A percentile compares a stretch with the other conserved stretches of the same genome.
phyloP scores from a whole-genome alignment of 1,140 invertebrate species.

The Tetramorium simillimum region DNA sequence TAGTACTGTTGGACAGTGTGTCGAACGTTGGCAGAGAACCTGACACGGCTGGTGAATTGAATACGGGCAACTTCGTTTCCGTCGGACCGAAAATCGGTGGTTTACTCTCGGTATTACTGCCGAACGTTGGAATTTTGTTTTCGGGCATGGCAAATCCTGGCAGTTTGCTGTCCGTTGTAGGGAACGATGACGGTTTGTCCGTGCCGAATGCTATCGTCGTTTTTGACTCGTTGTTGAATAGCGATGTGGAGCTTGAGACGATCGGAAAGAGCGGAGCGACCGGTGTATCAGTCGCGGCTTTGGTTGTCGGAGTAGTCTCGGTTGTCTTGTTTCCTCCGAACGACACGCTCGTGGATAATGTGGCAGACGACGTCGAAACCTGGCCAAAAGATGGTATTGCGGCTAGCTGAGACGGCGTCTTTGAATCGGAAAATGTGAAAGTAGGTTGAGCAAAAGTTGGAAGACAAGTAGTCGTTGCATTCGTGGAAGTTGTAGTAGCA shows the following conservation, averaged over 20 bases:
- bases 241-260: conserved; percentile 37
- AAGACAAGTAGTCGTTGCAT: conserved; percentile 68
- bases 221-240: conserved; percentile 64
- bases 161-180: conserved; percentile 33
- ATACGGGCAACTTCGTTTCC: conserved; percentile 67
- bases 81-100: conserved; percentile 66
- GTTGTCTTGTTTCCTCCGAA: conserved; percentile 62
- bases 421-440: conserved; percentile 72
- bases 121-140: conserved; percentile 66
- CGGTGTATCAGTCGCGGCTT: neutral
- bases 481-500: conserved; percentile 48
- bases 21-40: conserved; percentile 67
- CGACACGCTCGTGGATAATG: conserved; percentile 54
- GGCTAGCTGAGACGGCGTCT: conserved; percentile 38
- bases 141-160: conserved; percentile 50
- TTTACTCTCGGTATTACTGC: conserved; percentile 68
- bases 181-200: conserved; percentile 59
- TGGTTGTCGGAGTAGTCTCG: neutral
- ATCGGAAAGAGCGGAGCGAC: conserved; percentile 51
- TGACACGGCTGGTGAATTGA: conserved; percentile 50
- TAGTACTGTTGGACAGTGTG: conserved; percentile 30
- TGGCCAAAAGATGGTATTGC: conserved; percentile 63
- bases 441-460: conserved; percentile 68
- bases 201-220: conserved; percentile 61
- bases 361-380: conserved; percentile 27